Evolutionary conservation across 1,140 invertebrate species (phyloP).

Genomic region (Diorhabda elongata): DNA sequence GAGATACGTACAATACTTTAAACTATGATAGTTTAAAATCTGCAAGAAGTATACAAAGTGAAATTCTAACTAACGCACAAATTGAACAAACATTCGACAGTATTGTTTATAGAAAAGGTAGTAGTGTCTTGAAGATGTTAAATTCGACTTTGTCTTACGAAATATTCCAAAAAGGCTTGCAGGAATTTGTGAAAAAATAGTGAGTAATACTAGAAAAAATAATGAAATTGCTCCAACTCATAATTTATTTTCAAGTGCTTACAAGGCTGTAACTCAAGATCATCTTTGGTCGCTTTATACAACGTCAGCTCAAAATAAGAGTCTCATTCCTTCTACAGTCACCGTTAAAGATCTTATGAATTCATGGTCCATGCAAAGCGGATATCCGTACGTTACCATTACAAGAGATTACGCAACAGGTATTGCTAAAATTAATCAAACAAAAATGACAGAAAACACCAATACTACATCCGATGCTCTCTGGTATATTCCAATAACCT

Average conservation of each 20-base stretch:
- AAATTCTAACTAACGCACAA: conserved; percentile 34
- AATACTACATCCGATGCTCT: conserved; percentile 27
- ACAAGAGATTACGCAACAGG: conserved; percentile 51
- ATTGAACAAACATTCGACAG: conserved; percentile 39
- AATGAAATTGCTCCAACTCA: background rate
- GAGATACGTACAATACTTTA: conserved; percentile 35
- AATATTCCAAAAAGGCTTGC: conserved; percentile 55
- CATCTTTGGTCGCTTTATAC: conserved; percentile 36
- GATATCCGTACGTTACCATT: conserved; percentile 63
- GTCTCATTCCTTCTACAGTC: conserved; percentile 30
- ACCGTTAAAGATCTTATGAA: conserved; percentile 53
- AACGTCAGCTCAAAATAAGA: conserved; percentile 27
- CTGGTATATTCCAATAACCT: conserved; percentile 58
- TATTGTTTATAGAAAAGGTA: conserved; percentile 37
- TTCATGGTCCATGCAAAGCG: conserved; percentile 61
- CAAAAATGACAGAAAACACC: conserved; percentile 33
- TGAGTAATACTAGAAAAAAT: conserved; percentile 28
- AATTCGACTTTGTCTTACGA: conserved; percentile 55
- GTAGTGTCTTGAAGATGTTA: conserved; percentile 59
- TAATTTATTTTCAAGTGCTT: conserved; percentile 29
- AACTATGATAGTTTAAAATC: conserved; percentile 39
- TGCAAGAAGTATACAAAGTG: conserved; percentile 33
- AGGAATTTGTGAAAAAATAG: conserved; percentile 50
- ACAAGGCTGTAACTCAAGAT: conserved; percentile 34
- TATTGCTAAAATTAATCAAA: conserved; percentile 26